Percentiles rank a stretch among this genome's conserved stretches.
Conservation (phyloP, 2,113 vertebrate species). For the Forbesichthys agassizii region DNA sequence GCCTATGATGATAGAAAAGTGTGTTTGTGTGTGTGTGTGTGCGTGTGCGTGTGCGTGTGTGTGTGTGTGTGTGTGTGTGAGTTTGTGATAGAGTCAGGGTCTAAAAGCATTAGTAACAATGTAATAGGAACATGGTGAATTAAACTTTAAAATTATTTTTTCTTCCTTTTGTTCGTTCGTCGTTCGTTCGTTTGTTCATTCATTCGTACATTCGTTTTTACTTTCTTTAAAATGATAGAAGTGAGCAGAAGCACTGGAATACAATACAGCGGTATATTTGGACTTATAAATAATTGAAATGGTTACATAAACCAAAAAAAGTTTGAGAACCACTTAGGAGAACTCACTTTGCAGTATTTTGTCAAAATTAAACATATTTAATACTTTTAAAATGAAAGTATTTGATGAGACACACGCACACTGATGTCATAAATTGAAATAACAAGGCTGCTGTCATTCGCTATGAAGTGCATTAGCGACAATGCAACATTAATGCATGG, state of each 20-base stretch:
- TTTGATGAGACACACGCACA: conserved; percentile 20
- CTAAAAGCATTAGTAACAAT: not conserved
- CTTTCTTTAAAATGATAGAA: too few species aligned
- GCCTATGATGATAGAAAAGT: conserved; percentile 29
- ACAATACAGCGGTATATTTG: too few species aligned
- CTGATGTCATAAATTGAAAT: conserved; percentile 50
- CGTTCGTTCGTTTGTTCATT: too few species aligned
- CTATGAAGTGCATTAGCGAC: conserved; percentile 49
- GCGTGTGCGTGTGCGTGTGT: not conserved
- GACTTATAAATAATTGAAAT: too few species aligned
- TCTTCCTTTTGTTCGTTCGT: too few species aligned
- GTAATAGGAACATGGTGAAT: too few species aligned
- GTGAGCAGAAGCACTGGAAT: too few species aligned
- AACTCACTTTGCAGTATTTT: conserved; percentile 32
- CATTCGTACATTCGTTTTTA: too few species aligned
- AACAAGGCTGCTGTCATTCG: conserved; percentile 57
- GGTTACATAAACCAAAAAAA: too few species aligned
- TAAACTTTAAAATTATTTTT: too few species aligned
- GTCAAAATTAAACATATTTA: conserved; percentile 2
- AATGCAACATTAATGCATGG: conserved; percentile 13
- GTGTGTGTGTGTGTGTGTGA: not conserved
- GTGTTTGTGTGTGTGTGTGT: not conserved
- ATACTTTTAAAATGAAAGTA: conserved; percentile 10
- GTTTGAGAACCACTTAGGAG: too few species aligned
- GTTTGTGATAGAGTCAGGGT: not conserved